These are phyloP conservation scores for Pseudobourletiella spinata DNA, from an alignment of 1,140 invertebrate genomes.

Conservation along the genomic window DNA sequence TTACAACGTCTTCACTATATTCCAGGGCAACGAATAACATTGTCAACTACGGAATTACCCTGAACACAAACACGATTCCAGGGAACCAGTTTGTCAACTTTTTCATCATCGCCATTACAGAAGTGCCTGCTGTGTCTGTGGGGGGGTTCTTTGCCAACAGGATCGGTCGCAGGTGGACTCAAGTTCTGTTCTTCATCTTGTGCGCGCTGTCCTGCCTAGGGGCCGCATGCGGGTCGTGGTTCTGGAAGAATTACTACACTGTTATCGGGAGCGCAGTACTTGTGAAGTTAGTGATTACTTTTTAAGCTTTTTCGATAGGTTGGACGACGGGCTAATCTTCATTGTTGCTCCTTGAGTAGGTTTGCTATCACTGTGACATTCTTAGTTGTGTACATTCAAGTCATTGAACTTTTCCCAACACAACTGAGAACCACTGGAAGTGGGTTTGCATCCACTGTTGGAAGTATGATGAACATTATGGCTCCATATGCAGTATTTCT, in stretches of 20 bases:
- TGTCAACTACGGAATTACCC: slow-evolving; percentile 50
- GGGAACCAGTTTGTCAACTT: slow-evolving; percentile 61
- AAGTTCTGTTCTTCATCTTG: slow-evolving; percentile 21
- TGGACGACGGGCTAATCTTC: neutral
- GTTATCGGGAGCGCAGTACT: no score
- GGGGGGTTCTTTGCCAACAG: slow-evolving; percentile 21
- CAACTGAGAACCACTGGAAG: slow-evolving; percentile 55
- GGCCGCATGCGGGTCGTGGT: neutral
- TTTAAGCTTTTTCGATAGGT: neutral
- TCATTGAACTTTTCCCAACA: slow-evolving; percentile 60
- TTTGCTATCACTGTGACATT: slow-evolving; percentile 43
- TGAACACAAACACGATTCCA: slow-evolving; percentile 52
- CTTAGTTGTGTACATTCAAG: slow-evolving; percentile 44
- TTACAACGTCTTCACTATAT: neutral
- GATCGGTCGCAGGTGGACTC: slow-evolving; percentile 26
- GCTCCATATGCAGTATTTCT: slow-evolving; percentile 47
- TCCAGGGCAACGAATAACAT: slow-evolving; percentile 44
- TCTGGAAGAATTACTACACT: neutral
- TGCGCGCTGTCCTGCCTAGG: slow-evolving; percentile 7
- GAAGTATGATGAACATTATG: slow-evolving; percentile 45
- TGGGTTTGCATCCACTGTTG: slow-evolving; percentile 51
- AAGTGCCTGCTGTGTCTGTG: slow-evolving; percentile 44
- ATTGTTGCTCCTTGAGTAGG: slow-evolving; percentile 28
- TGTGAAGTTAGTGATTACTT: neutral
- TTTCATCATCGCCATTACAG: slow-evolving; percentile 51